A percentile compares a stretch with the other conserved stretches of the same genome.
Conservation (phyloP, 1,140 invertebrate genomes). For the Eulimnadia texana region DNA sequence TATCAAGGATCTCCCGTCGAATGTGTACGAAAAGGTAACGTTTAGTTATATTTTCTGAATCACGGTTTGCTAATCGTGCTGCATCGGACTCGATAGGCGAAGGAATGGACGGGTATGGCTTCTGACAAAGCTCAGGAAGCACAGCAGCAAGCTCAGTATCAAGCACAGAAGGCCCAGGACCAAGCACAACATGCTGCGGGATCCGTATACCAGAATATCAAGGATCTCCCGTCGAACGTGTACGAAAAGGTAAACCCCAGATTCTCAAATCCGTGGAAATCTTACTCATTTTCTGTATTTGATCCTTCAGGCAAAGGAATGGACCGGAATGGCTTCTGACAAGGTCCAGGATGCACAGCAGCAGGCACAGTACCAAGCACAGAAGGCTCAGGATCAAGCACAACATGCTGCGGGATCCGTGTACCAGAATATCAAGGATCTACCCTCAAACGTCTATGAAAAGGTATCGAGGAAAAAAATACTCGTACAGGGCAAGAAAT, state of each 20-base stretch:
- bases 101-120: neutral
- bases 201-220: neutral
- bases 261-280: too few species aligned
- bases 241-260: neutral
- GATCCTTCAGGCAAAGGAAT: neutral
- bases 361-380: neutral
- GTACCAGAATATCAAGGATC: too few species aligned
- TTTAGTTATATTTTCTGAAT: neutral
- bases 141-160: neutral
- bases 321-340: neutral
- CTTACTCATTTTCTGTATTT: too few species aligned
- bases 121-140: neutral
- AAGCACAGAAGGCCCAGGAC: neutral
- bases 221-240: neutral
- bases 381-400: neutral
- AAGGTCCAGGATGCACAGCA: neutral
- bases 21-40: neutral
- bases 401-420: too few species aligned
- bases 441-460: too few species aligned
- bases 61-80: neutral
- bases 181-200: neutral
- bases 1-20: neutral
- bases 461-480: too few species aligned
- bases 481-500: too few species aligned
- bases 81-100: neutral